Evolutionary conservation across 2,113 vertebrate genomes (phyloP), one percentile per base, ranked within the genome.

Genomic region (Falco punctatus): DNA sequence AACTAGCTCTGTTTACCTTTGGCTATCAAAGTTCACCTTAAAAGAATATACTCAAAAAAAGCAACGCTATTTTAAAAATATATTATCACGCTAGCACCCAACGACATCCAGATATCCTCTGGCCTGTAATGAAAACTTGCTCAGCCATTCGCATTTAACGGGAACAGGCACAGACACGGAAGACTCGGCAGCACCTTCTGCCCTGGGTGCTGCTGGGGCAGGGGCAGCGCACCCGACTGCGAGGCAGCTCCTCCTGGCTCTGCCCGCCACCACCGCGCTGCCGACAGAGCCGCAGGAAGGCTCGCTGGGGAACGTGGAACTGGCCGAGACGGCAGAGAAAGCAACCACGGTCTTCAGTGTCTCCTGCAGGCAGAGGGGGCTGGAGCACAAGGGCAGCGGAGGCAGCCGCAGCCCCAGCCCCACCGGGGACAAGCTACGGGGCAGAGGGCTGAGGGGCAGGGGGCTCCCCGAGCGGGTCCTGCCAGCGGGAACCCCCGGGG

Each of bases 281-380:
- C 69, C 66, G 59, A 61, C 5, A 33, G 32, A 71, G 51, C 52
- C 38, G 27, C 22, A 75, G 52, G 58, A 72, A 65, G 4, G 30
- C 73, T 61, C 38, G 22, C 20, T 81, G 42, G 46, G 28, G 58
- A 82, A 74, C 0, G 0, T 5, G 24, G 55, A 21, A 11, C 1
- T 22, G 28, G n/a, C 46, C 38, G 64, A 21, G 46, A 30, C 30
- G 46, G 44, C 27, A 51, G 38, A 52, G 61, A 84, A 81, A 67
- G 42, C 30, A 65, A 9, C 0, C 40, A 17, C 0, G 0, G 35
- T 28, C 17, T 6, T 54, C 2, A 0, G 28, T 5, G 0, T n/a
- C 16, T 86, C 46, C 66, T 1, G 3, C 75, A 88, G 74, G 40
- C 78, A 85, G 78, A 90, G 70, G 65, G 49, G 70, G 82, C 64